phyloP scores from a whole-genome alignment of 2,113 vertebrate genomes.

The Amblyornis subalaris region DNA sequence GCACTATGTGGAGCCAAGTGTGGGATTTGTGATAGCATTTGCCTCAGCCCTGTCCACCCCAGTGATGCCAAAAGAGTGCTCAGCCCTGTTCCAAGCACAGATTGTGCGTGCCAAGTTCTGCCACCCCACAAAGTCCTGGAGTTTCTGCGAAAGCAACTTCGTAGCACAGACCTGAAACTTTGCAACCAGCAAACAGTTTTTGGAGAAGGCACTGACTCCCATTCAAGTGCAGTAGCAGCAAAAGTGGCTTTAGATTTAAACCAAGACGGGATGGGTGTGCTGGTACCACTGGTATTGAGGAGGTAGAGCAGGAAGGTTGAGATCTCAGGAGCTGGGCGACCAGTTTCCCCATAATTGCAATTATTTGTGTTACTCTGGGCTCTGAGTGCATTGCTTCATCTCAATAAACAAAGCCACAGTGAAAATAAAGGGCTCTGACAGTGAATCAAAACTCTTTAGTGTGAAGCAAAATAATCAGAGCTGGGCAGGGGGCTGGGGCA shows the following conservation, averaged over 20 bases:
- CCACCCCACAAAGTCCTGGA: background rate
- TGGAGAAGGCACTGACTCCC: background rate
- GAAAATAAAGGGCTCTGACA: background rate
- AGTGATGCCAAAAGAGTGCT: background rate
- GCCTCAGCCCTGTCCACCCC: background rate
- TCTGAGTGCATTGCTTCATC: background rate
- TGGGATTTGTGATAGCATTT: background rate
- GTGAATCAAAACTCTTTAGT: background rate
- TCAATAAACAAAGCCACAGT: background rate
- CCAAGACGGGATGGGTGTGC: accelerated
- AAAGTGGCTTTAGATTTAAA: background rate
- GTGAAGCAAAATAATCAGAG: conserved; percentile 28
- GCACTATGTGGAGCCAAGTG: background rate
- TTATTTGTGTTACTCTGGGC: background rate
- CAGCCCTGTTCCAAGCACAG: background rate
- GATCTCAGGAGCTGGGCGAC: background rate
- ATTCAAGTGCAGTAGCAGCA: background rate
- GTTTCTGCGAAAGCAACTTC: background rate
- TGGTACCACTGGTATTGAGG: background rate
- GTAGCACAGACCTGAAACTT: background rate
- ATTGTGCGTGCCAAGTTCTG: background rate
- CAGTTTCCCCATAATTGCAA: background rate
- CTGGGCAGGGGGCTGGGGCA: background rate
- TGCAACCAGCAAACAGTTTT: background rate
- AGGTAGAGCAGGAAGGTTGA: background rate